Base-by-base conservation (phyloP, 1,140 invertebrate genomes). In the Dreissena rostriformis region DNA sequence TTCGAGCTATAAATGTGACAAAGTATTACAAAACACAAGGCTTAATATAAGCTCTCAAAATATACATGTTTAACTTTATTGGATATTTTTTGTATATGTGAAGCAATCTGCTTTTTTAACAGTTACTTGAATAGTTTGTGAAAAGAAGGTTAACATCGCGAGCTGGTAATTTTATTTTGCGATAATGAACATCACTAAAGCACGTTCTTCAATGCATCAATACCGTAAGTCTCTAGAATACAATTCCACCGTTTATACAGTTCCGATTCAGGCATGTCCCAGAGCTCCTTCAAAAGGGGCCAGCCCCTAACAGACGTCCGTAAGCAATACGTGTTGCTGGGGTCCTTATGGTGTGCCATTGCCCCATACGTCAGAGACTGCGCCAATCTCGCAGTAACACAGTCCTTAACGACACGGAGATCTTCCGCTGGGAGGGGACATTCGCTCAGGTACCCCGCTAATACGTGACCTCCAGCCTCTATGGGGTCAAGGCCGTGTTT, bases 301-400 rank as follows among this genome's bases (percentile, higher is more conserved):
- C 88, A 88, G 4, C 82, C 83, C 52, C 26, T 28, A 19, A 77
- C 63, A 17, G 86, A 74, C 15, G 75, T 71, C 6, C 75, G 53
- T 26, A 85, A 61, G 74, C 86, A 88, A 7, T 88, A 84, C 8
- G 70, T 61, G 93, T 98, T 98, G 6, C 93, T 93, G 0, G 97
- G 96, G 93, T 98, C 95, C 72, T 95, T 94, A 7, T 94, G 92
- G 82, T 95, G 93, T 0, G 96, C 96, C 92, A 97, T 97, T 0
- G 95, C 95, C 1, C 97, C 97, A 85, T 98, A 91, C 0, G 97
- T 95, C 19, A 98, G 92, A 86, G 96, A 97, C 90, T 98, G 97
- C 75, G 95, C 96, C 0, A 97, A 93, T 74, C 97, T 95, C 0
- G 96, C 95, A 79, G 96, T 95, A 11, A 98, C 95, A 88, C 96